phyloP scores from a whole-genome alignment of 2,113 vertebrate species.

The Alaudala cheleensis region DNA sequence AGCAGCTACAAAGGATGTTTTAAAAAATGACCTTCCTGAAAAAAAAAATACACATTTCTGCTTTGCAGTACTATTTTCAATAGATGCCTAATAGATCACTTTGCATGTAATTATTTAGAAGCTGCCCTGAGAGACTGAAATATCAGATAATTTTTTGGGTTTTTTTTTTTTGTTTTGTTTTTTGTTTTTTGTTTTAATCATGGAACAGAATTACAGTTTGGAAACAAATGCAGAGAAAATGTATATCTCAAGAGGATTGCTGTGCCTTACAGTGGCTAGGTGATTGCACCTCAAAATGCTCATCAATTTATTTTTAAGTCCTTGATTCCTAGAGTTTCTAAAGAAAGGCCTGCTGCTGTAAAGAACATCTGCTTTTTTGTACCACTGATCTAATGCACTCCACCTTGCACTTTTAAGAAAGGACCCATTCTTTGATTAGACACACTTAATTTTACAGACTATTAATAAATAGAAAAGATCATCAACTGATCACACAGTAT shows the following conservation, averaged over 20 bases:
- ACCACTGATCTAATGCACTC: slow-evolving; percentile 36
- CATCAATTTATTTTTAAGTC: slow-evolving; percentile 57
- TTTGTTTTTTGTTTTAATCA: neutral
- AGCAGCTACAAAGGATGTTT: slow-evolving; percentile 50
- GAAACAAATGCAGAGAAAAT: slow-evolving; percentile 48
- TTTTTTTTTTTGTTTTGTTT: neutral
- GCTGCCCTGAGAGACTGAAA: neutral
- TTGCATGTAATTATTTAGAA: slow-evolving; percentile 32
- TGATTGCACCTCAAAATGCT: slow-evolving; percentile 42
- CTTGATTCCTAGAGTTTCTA: slow-evolving; percentile 16
- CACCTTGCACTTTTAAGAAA: slow-evolving; percentile 62
- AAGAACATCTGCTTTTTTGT: slow-evolving; percentile 54
- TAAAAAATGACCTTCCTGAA: slow-evolving; percentile 54
- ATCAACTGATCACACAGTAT: slow-evolving; percentile 32
- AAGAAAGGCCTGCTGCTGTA: slow-evolving; percentile 49
- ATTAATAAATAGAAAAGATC: slow-evolving; percentile 58
- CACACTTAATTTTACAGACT: slow-evolving; percentile 62
- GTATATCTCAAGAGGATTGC: neutral
- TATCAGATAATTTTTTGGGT: neutral
- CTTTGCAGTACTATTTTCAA: slow-evolving; percentile 3
- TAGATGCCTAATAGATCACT: slow-evolving; percentile 42
- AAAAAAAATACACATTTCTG: slow-evolving; percentile 15
- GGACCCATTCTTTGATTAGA: slow-evolving; percentile 49
- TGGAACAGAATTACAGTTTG: slow-evolving; percentile 17
- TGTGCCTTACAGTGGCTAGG: slow-evolving; percentile 3